A percentile compares a stretch with the other conserved stretches of the same genome.
Evolutionary conservation across 2,797 vertebrate genomes (phyloP).

Genomic region (Schizopygopsis malacanthus): DNA sequence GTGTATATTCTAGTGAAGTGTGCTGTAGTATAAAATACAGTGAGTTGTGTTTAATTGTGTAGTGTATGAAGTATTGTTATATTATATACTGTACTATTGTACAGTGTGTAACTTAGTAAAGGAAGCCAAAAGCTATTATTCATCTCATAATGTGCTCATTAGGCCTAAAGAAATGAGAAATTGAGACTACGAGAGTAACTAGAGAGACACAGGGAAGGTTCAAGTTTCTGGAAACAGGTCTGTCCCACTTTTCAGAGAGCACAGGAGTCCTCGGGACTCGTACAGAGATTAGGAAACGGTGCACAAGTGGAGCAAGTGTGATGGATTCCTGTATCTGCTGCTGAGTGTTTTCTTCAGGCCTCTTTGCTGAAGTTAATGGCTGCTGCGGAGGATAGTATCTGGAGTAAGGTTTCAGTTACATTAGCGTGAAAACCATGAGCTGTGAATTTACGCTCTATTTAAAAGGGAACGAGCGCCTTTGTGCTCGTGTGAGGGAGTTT

Average conservation of each 20-base stretch:
- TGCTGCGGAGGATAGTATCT: constrained; percentile 24
- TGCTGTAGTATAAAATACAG: not conserved
- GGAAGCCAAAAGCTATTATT: too few relatives aligned
- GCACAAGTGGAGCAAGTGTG: constrained; percentile 78
- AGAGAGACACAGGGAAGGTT: constrained; percentile 1
- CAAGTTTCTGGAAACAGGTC: constrained; percentile 24
- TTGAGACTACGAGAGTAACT: not conserved
- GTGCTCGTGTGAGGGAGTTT: not conserved
- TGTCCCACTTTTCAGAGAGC: not conserved
- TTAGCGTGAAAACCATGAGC: constrained; percentile 27
- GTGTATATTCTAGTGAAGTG: not conserved
- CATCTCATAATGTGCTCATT: not conserved
- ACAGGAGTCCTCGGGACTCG: constrained; percentile 25
- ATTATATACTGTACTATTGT: not conserved
- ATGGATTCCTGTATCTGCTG: constrained; percentile 23
- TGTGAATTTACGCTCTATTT: not conserved
- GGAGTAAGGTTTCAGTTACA: constrained; percentile 37
- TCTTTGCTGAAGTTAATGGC: constrained; percentile 38
- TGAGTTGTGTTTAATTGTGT: not conserved
- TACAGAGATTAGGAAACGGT: constrained; percentile 72
- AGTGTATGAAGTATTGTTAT: not conserved
- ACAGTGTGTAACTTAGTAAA: not conserved
- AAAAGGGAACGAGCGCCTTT: not conserved
- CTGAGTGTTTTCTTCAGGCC: constrained; percentile 7
- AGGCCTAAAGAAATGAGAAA: not conserved